A percentile compares a stretch with the other conserved stretches of the same genome.
These are phyloP conservation scores for Orchesellides sinensis DNA, from an alignment of 2,888 invertebrate genomes.

Conservation along the genomic window DNA sequence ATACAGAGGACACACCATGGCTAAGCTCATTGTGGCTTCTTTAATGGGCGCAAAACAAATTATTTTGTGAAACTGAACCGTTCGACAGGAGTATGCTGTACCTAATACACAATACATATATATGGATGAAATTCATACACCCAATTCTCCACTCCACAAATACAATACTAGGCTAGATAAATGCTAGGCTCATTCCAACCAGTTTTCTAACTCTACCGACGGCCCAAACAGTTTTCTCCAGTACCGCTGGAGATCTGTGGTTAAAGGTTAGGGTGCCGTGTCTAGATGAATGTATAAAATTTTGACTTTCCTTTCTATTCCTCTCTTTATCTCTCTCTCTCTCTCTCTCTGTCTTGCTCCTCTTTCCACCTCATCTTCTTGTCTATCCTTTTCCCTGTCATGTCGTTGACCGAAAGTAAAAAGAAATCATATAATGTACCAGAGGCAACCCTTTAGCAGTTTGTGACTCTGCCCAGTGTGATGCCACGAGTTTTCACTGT, in stretches of 20 bases:
- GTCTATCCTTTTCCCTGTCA: too few species aligned
- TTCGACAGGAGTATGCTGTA: not conserved
- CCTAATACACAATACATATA: not conserved
- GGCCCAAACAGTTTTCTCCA: not conserved
- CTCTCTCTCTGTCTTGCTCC: not conserved
- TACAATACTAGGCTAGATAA: not conserved
- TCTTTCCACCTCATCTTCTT: too few species aligned
- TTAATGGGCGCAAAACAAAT: not conserved
- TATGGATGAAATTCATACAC: not conserved
- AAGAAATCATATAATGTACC: not conserved
- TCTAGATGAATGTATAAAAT: not conserved
- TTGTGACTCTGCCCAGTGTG: not conserved
- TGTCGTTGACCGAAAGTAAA: too few species aligned
- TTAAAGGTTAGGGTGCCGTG: not conserved
- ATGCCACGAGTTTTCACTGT: too few species aligned
- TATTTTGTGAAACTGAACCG: not conserved
- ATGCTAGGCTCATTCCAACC: not conserved
- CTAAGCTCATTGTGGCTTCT: not conserved
- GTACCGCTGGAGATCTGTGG: not conserved
- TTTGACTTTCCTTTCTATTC: not conserved
- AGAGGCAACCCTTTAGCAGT: not conserved
- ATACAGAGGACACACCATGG: not conserved
- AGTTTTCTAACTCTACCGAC: not conserved
- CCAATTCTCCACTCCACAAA: not conserved
- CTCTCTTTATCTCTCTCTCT: not conserved